Evolutionary conservation across 2,797 vertebrate species (phyloP), one percentile per base, ranked within the genome.

Genomic region (Sebastes minor): DNA sequence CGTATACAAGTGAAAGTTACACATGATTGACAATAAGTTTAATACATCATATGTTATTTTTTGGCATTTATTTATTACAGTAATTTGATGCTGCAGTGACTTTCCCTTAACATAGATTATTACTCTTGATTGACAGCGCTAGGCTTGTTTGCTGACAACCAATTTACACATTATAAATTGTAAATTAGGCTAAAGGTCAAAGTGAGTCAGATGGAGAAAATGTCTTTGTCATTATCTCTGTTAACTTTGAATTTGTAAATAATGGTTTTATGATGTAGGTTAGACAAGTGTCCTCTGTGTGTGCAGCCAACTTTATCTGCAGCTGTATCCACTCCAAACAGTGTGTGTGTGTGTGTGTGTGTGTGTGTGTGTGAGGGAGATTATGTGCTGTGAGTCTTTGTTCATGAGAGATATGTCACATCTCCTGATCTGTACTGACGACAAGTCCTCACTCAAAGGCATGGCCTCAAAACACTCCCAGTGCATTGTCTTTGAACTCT

Each of bases 341-440:
- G 62, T 61, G 22, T 22, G 62, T 61, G 22, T 22, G 62, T 38
- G 46, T 68, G 64, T 67, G 30, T 33, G 62, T 55, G 60, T 22
- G 62, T 35, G 56, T 68, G 64, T 20, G 53, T 67, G 30, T 33
- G 63, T 49, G 64, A 38, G 59, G 18, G 72, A 72, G 25, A 72
- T 71, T 57, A 73, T 38, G 13, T 32, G 42, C 55, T 20, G 60
- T 14, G 60, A 63, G 67, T 53, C 52, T 56, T 56, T 56, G 53
- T 56, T 62, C 63, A 68, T 77, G 52, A 42, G 20, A 61, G 49
- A 86, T 61, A 33, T 63, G 38, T 25, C 64, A 66, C 42, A 62
- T 77, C 71, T 86, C 30, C 42, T 73, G 70, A 86, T 81, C 53
- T 79, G 55, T 70, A 25, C 73, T 68, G 65, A 88, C 71, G 72